A percentile compares a stretch with the other conserved stretches of the same genome.
phyloP scores from a whole-genome alignment of 2,888 invertebrate species.

The Agapostemon virescens region DNA sequence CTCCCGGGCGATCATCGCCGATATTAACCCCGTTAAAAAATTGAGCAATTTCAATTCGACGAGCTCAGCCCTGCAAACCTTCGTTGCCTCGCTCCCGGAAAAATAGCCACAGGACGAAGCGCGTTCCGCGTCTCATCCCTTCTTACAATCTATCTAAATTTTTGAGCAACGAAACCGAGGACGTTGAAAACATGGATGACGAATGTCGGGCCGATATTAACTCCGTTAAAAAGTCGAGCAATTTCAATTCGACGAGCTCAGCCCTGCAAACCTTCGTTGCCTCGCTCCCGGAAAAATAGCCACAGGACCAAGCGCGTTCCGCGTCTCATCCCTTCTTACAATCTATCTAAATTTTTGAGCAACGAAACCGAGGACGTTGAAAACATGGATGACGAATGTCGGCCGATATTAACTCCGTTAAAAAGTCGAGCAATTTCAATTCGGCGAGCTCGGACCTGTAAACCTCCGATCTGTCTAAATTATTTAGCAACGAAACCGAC shows the following conservation, averaged over 20 bases:
- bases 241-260: slow-evolving; percentile 1
- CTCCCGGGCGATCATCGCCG: background rate
- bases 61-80: background rate
- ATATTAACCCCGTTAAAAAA: slow-evolving; percentile 9
- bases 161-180: background rate
- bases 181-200: background rate
- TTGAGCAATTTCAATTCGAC: background rate
- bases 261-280: background rate
- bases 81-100: background rate
- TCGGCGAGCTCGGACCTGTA: background rate
- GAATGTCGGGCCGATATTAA: no score
- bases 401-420: slow-evolving; percentile 1
- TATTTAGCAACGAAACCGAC: background rate
- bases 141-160: background rate
- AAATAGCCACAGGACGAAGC: background rate
- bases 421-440: slow-evolving; percentile 1
- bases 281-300: background rate
- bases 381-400: no score
- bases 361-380: background rate
- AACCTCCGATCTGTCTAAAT: background rate
- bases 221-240: background rate
- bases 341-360: background rate
- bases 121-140: background rate
- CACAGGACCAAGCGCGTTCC: background rate
- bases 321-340: background rate